These are phyloP conservation scores for Erethizon dorsatum DNA, from an alignment of 2,797 vertebrate genomes.

Conservation along the genomic window DNA sequence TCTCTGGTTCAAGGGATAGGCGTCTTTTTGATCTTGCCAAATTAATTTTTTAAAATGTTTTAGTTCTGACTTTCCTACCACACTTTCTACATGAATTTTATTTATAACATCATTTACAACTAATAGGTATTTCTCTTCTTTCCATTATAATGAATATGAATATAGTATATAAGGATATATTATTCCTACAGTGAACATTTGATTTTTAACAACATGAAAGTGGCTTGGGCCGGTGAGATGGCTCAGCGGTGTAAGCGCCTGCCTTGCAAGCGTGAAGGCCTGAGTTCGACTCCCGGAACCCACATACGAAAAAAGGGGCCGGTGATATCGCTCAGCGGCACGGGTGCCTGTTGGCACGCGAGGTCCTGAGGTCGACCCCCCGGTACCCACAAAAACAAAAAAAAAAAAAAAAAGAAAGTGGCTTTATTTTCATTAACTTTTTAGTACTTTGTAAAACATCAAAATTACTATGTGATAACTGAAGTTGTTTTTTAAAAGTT, in stretches of 20 bases:
- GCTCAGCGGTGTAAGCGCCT: too few species aligned
- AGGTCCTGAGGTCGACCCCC: too few species aligned
- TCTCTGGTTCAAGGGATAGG: not conserved
- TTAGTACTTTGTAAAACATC: constrained; percentile 10
- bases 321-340: too few species aligned
- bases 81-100: constrained; percentile 37
- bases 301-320: too few species aligned
- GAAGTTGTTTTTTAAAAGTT: not conserved
- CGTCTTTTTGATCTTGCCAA: constrained; percentile 20
- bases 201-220: constrained; percentile 30
- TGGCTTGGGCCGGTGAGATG: too few species aligned
- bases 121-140: not conserved
- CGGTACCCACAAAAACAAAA: too few species aligned
- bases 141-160: not conserved
- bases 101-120: not conserved
- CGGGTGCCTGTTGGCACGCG: too few species aligned
- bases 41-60: constrained; percentile 31
- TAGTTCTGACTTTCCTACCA: not conserved
- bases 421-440: constrained; percentile 8
- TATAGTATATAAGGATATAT: not conserved
- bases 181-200: constrained; percentile 44
- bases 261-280: too few species aligned
- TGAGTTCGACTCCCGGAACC: too few species aligned
- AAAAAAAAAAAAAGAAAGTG: too few species aligned
- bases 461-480: not conserved